These are phyloP conservation scores for Cyphomyrus discorhynchus DNA, from an alignment of 2,113 vertebrate species.

Conservation along the genomic window DNA sequence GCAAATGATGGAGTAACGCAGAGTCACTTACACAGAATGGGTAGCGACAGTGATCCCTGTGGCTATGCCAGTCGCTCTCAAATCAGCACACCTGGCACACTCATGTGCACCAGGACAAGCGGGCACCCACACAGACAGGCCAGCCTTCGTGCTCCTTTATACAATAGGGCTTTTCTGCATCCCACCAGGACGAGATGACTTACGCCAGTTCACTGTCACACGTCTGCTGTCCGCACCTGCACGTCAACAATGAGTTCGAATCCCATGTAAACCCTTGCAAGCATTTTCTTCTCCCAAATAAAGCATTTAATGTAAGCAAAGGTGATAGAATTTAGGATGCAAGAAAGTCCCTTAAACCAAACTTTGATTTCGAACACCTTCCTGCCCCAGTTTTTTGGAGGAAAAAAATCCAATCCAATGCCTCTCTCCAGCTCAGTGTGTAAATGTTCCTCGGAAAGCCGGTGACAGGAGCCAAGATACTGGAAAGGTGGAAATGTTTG, in stretches of 20 bases:
- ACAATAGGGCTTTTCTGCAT: background rate
- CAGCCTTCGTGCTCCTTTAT: background rate
- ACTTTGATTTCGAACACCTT: background rate
- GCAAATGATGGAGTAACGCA: background rate
- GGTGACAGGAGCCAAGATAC: background rate
- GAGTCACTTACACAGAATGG: background rate
- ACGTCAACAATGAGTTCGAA: background rate
- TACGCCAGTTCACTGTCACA: background rate
- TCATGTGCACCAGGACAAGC: background rate
- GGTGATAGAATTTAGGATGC: background rate
- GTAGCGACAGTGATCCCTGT: background rate
- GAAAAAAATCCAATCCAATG: background rate
- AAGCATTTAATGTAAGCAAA: background rate
- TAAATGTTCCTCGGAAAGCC: background rate
- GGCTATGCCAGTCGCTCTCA: background rate
- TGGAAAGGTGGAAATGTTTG: background rate
- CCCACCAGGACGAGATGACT: background rate
- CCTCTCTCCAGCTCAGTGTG: background rate
- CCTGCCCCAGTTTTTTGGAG: background rate
- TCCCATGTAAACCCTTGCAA: background rate
- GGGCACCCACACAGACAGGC: background rate
- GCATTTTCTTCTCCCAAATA: background rate
- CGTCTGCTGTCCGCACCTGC: background rate
- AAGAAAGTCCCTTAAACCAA: background rate
- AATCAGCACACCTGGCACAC: background rate